Evolutionary conservation across 2,113 vertebrate species (phyloP).

Genomic region (Stegastes partitus): DNA sequence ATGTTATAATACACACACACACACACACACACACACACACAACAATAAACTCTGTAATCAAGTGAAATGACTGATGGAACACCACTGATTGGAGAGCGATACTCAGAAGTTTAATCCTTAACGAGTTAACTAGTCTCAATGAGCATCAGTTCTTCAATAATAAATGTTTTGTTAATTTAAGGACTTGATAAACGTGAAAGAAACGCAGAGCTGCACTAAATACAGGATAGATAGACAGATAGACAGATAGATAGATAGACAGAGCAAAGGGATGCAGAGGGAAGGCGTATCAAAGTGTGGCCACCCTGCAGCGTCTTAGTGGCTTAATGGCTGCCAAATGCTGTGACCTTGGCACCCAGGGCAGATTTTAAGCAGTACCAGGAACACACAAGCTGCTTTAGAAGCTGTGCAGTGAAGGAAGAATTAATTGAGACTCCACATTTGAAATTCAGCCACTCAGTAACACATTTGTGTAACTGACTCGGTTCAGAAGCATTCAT

Average conservation of each 20-base stretch:
- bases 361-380: slow-evolving; percentile 62
- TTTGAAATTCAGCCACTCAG: slow-evolving; percentile 35
- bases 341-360: slow-evolving; percentile 67
- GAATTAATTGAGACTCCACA: slow-evolving; percentile 45
- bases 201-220: no score
- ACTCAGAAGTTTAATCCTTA: no score
- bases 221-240: background rate
- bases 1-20: no score
- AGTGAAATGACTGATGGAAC: no score
- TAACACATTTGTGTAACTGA: background rate
- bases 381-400: slow-evolving; percentile 76
- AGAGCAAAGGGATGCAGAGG: slow-evolving; percentile 1
- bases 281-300: slow-evolving; percentile 42
- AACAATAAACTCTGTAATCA: no score
- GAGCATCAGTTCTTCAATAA: no score
- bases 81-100: no score
- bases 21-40: no score
- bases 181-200: no score
- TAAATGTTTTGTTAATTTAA: no score
- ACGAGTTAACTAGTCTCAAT: no score
- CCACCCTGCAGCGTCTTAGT: slow-evolving; percentile 59
- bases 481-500: background rate
- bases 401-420: slow-evolving; percentile 41
- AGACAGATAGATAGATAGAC: background rate
- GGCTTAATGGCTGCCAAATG: slow-evolving; percentile 71